Conservation (phyloP, 2,797 vertebrate species). For the Myripristis murdjan region DNA sequence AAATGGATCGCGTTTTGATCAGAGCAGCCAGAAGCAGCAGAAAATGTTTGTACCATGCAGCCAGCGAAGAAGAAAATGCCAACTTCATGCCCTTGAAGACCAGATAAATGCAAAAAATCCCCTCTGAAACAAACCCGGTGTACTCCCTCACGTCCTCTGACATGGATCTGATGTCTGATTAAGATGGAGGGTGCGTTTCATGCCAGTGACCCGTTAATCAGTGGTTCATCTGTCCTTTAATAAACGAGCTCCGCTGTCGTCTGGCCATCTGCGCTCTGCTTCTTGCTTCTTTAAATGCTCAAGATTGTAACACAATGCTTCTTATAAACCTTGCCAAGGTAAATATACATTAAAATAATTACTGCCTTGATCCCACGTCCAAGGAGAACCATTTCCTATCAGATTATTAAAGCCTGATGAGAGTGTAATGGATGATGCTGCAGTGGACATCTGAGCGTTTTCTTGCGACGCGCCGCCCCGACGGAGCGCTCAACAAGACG, state of each 20-base stretch:
- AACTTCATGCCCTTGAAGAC: background rate
- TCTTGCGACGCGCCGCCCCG: background rate
- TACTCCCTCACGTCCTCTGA: background rate
- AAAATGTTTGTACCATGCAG: no score
- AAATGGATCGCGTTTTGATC: no score
- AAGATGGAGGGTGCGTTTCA: background rate
- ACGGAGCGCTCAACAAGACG: slow-evolving; percentile 20
- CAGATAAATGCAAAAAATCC: no score
- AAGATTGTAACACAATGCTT: background rate
- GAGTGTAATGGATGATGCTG: slow-evolving; percentile 38
- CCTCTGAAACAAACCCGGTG: no score
- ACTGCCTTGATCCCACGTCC: background rate
- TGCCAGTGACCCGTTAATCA: slow-evolving; percentile 27
- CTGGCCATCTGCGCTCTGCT: slow-evolving; percentile 6
- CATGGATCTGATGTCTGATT: background rate
- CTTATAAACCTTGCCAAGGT: slow-evolving; percentile 26
- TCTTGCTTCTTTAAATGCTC: background rate
- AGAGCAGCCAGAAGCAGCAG: slow-evolving; percentile 11
- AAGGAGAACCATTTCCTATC: background rate
- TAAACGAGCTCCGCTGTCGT: slow-evolving; percentile 11
- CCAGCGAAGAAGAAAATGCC: background rate
- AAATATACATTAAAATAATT: slow-evolving; percentile 6
- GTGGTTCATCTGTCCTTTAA: slow-evolving; percentile 30
- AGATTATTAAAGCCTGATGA: slow-evolving; percentile 57
- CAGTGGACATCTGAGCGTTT: no score